phyloP scores from a whole-genome alignment of 35 echinoderm and acorn worm species.

The Ophioderma brevispina region DNA sequence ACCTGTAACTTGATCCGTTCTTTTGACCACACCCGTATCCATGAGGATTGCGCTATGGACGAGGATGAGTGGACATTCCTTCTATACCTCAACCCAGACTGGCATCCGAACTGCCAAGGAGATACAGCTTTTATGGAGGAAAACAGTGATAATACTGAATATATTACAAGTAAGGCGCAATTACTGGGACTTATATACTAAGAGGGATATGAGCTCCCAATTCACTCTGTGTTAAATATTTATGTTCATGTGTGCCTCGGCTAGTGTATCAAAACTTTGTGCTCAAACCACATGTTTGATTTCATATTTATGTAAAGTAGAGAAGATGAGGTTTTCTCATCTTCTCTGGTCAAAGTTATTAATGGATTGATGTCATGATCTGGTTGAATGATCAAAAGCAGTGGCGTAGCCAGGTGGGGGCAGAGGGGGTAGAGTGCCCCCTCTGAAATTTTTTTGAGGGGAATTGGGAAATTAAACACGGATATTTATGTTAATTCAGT shows the following conservation, averaged over 20 bases:
- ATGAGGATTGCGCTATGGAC: conserved; percentile 71
- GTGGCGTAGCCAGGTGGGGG: no score
- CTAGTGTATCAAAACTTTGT: background rate
- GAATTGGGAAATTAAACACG: no score
- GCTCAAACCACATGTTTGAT: background rate
- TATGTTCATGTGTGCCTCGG: background rate
- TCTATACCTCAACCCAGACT: conserved; percentile 74
- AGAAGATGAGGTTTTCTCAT: background rate
- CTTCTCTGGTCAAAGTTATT: no score
- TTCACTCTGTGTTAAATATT: background rate
- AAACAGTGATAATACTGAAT: conserved; percentile 52
- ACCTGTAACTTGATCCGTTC: conserved; percentile 81
- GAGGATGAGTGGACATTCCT: conserved; percentile 98
- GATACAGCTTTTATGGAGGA: conserved; percentile 79
- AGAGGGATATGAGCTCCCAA: background rate
- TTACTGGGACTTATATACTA: background rate
- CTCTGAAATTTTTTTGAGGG: no score
- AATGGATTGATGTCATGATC: no score
- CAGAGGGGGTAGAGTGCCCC: no score
- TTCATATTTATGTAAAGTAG: background rate
- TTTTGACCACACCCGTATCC: conserved; percentile 79
- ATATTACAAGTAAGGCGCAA: conserved; percentile 81
- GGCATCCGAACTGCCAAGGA: conserved; percentile 61
- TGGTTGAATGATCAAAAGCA: no score
- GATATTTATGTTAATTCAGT: no score